Conservation (phyloP, 2,888 invertebrate species). For the Eupithecia inturbata region DNA sequence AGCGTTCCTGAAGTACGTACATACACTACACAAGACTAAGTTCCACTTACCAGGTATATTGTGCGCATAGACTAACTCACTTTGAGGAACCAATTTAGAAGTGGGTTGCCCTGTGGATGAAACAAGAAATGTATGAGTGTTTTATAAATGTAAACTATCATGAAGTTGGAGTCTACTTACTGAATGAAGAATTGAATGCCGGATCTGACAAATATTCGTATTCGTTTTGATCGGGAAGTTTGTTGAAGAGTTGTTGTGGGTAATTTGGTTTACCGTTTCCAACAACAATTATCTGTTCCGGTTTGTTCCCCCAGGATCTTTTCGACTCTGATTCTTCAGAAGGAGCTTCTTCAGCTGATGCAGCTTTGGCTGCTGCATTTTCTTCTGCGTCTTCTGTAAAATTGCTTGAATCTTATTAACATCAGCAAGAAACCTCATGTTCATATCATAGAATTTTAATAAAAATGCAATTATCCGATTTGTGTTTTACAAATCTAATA, state of each 20-base stretch:
- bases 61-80: conserved; percentile 56
- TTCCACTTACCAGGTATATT: conserved; percentile 56
- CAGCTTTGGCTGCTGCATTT: neutral
- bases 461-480: neutral
- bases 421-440: neutral
- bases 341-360: neutral
- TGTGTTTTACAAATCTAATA: neutral
- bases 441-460: neutral
- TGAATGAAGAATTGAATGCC: neutral
- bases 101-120: conserved; percentile 14
- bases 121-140: neutral
- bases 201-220: conserved; percentile 14
- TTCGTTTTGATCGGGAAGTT: conserved; percentile 14
- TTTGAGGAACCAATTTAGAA: conserved; percentile 53
- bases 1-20: too few relatives aligned
- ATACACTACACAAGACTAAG: too few relatives aligned
- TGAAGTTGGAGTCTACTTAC: neutral
- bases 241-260: neutral
- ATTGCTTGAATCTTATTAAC: neutral
- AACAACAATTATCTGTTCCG: neutral
- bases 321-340: neutral
- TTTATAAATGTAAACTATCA: neutral
- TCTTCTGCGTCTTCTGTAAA: neutral
- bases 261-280: neutral
- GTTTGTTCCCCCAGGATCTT: conserved; percentile 1